Percentiles rank a stretch among this genome's conserved stretches.
These are phyloP conservation scores for Clivina fossor DNA, from an alignment of 2,888 invertebrate genomes.

Conservation along the genomic window DNA sequence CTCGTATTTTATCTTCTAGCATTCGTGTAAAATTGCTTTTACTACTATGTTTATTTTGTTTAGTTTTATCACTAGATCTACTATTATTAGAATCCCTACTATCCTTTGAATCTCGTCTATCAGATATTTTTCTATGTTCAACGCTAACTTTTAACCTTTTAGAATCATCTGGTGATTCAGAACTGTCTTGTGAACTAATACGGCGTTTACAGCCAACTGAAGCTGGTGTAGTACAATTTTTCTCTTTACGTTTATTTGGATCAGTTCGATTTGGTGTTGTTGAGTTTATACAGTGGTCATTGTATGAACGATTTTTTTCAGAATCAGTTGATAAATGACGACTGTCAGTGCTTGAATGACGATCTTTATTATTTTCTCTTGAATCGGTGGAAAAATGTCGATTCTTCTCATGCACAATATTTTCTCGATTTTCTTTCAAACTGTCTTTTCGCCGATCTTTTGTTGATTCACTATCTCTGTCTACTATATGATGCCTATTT, in stretches of 20 bases:
- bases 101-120: slow-evolving; percentile 74
- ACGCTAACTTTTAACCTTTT: slow-evolving; percentile 64
- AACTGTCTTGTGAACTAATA: slow-evolving; percentile 75
- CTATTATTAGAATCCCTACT: slow-evolving; percentile 44
- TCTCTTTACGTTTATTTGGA: slow-evolving; percentile 60
- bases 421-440: slow-evolving; percentile 55
- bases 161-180: slow-evolving; percentile 59
- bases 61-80: slow-evolving; percentile 50
- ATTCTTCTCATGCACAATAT: slow-evolving; percentile 58
- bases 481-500: slow-evolving; percentile 48
- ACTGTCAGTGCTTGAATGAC: slow-evolving; percentile 47
- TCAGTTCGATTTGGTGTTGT: slow-evolving; percentile 43
- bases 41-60: slow-evolving; percentile 61
- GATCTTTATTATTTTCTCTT: slow-evolving; percentile 44
- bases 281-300: slow-evolving; percentile 41
- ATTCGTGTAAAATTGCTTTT: slow-evolving; percentile 62
- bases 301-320: slow-evolving; percentile 51
- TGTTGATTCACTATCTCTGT: slow-evolving; percentile 52
- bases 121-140: slow-evolving; percentile 57
- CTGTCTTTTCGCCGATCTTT: slow-evolving; percentile 51
- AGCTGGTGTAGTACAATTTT: slow-evolving; percentile 64
- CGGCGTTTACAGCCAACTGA: slow-evolving; percentile 71
- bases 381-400: slow-evolving; percentile 45
- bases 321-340: slow-evolving; percentile 56
- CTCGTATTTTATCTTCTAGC: slow-evolving; percentile 62